phyloP scores from a whole-genome alignment of 2,113 vertebrate genomes.

The Ochotona curzoniae region DNA sequence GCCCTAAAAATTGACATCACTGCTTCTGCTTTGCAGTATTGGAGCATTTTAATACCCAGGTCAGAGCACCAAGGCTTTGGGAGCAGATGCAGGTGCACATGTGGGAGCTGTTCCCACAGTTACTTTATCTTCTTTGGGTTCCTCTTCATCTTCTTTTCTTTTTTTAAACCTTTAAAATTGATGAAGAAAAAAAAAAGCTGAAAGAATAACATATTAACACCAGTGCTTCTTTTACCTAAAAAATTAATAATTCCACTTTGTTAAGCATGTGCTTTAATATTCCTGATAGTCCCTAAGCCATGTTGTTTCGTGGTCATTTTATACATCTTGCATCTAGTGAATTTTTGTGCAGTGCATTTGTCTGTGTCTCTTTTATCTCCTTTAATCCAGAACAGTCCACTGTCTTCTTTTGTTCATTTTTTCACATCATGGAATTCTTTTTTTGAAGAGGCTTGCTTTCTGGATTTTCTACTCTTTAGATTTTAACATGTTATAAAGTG shows the following conservation, averaged over 20 bases:
- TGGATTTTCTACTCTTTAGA: constrained; percentile 38
- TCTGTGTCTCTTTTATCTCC: not conserved
- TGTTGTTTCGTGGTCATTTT: not conserved
- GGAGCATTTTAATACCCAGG: not conserved
- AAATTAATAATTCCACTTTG: constrained; percentile 22
- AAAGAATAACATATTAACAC: not conserved
- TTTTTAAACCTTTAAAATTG: constrained; percentile 9
- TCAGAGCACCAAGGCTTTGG: not conserved
- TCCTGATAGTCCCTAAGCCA: not conserved
- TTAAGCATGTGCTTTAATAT: constrained; percentile 4
- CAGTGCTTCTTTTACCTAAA: not conserved
- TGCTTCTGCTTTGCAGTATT: not conserved
- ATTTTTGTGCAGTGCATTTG: not conserved
- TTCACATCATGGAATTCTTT: not conserved
- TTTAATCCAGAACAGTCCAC: constrained; percentile 16
- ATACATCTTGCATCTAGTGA: not conserved
- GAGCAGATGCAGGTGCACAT: not conserved
- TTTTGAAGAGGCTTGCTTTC: constrained; percentile 41
- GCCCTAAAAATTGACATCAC: not conserved
- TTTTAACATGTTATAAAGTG: constrained; percentile 54
- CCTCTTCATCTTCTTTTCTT: not conserved
- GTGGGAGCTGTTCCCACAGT: no score
- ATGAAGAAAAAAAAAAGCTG: not conserved
- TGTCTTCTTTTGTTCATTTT: constrained; percentile 10
- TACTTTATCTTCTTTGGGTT: not conserved